A percentile compares a stretch with the other conserved stretches of the same genome.
Conservation (phyloP, 2,113 vertebrate species). For the Pristiophorus japonicus region DNA sequence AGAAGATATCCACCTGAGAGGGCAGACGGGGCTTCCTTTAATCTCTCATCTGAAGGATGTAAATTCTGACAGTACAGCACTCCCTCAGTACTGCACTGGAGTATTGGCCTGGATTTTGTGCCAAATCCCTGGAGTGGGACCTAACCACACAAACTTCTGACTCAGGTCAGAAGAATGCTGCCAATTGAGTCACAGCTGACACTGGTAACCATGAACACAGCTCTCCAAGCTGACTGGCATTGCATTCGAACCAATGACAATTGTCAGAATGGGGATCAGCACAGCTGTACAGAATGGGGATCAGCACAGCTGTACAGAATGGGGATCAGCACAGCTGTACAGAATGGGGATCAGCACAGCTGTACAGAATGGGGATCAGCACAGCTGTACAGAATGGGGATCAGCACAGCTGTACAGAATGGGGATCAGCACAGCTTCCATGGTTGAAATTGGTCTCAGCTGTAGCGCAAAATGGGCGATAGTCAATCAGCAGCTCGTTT, state of each 20-base stretch:
- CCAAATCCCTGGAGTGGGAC: not conserved
- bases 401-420: not conserved
- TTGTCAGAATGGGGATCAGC: not conserved
- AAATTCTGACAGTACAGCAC: not conserved
- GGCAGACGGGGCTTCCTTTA: not conserved
- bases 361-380: not conserved
- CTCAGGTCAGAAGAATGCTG: not conserved
- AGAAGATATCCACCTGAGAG: not conserved
- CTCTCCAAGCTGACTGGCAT: not conserved
- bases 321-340: not conserved
- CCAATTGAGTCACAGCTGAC: not conserved
- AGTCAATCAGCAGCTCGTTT: not conserved
- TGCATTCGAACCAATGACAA: not conserved
- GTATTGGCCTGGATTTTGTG: not conserved
- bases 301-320: not conserved
- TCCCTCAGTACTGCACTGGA: not conserved
- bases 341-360: not conserved
- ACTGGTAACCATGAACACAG: not conserved
- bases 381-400: not conserved
- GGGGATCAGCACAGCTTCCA: not conserved
- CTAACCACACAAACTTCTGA: not conserved
- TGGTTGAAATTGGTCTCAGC: not conserved
- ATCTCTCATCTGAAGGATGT: not conserved
- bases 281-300: not conserved
- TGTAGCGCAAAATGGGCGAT: not conserved